Base-by-base conservation (phyloP, 2,797 vertebrate genomes). In the Harpagifer antarcticus region DNA sequence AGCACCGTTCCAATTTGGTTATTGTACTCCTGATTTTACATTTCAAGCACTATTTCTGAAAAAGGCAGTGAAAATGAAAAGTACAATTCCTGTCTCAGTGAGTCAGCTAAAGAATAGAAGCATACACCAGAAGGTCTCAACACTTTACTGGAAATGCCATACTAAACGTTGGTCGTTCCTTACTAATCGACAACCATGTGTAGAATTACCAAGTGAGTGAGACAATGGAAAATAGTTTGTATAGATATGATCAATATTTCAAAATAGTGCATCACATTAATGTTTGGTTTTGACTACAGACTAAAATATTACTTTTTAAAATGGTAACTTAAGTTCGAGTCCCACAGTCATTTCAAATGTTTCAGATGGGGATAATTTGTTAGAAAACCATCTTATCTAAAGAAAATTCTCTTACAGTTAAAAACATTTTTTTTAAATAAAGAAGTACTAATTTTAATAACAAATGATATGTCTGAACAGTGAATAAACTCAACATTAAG, bases 401-500 rank as follows among this genome's bases (percentile, higher is more conserved):
- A 6, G 8, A 37, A 37, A 37, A 37, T 9, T 37, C 6, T 37
- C 33, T 37, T 37, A 37, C 1, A 9, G 33, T 37, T 37, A 37
- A 37, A 27, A 27, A 27, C 4, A 5, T 27, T 27, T 27, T 27
- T 27, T 27, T 27, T 5, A 27, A 27, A 27, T 27, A 27, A 1
- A 63, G 65, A 27, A 27, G 27, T 27, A 8, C 9, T n/a, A 0
- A 49, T 77, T 40, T 47, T 17, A 62, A 42, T 13, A 59, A 62
- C 52, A 57, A 19, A 40, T 31, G 19, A 43, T 16, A 15, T 43
- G 1, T 50, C 45, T 42, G 14, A 55, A n/a, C 27, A 66, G 55
- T 72, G 23, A 60, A 23, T 67, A 48, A 82, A 74, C 19, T 14
- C 10, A 40, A 40, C 42, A 55, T 31, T n/a, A 9, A n/a, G 14